Evolutionary conservation across 2,113 vertebrate genomes (phyloP).

Genomic region (Apodemus sylvaticus): DNA sequence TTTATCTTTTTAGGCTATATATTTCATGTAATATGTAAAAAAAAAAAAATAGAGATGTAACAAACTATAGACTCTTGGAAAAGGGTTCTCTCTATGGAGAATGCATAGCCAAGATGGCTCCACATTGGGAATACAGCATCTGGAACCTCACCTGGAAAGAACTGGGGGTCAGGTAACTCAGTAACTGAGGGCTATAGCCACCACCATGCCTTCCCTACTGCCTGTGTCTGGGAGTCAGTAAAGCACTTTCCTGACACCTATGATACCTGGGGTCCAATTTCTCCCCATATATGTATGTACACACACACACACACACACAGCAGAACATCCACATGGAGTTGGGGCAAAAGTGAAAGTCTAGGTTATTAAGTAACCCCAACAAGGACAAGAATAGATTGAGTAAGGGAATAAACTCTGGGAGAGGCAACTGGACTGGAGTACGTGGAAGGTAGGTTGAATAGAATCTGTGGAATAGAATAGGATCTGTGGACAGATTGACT

Average conservation of each 20-base stretch:
- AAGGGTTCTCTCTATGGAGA: not conserved
- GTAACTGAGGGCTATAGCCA: not conserved
- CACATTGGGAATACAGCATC: not conserved
- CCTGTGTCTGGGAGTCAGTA: not conserved
- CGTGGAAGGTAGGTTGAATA: not conserved
- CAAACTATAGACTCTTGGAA: not conserved
- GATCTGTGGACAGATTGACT: not conserved
- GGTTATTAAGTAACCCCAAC: not conserved
- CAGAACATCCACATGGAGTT: not conserved
- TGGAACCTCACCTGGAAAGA: not conserved
- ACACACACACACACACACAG: not conserved
- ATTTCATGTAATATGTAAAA: not conserved
- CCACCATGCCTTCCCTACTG: not conserved
- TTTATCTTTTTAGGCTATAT: conserved; percentile 22
- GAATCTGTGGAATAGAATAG: not conserved
- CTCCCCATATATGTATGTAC: not conserved
- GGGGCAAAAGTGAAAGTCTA: not conserved
- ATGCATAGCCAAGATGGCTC: not conserved
- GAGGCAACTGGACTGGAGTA: not conserved
- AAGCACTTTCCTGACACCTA: not conserved
- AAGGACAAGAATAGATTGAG: not conserved
- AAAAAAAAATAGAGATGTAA: not conserved
- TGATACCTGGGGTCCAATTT: not conserved
- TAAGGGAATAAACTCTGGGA: not conserved
- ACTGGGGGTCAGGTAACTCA: not conserved